Conservation (phyloP, 2,888 invertebrate species). For the Saturnia pavonia region DNA sequence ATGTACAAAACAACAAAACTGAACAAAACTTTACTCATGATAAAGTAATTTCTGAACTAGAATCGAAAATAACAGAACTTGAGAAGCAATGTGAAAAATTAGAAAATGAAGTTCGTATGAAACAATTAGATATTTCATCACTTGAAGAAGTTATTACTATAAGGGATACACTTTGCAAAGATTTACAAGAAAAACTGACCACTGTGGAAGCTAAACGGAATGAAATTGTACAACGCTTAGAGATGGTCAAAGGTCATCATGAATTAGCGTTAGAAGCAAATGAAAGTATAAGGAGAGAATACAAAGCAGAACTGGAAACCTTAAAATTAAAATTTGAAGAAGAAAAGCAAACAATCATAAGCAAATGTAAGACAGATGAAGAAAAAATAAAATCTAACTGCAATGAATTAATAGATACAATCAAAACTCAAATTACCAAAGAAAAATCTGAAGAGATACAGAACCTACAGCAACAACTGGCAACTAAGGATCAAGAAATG, state of each 20-base stretch:
- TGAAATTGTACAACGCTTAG: constrained; percentile 70
- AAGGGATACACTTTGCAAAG: constrained; percentile 71
- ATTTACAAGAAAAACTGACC: constrained; percentile 70
- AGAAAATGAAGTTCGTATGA: constrained; percentile 65
- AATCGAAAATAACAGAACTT: constrained; percentile 52
- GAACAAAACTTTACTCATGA: constrained; percentile 21
- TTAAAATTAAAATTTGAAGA: constrained; percentile 72
- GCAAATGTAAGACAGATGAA: constrained; percentile 63
- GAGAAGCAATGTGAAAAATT: constrained; percentile 63
- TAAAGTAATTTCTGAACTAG: constrained; percentile 44
- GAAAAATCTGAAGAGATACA: constrained; percentile 64
- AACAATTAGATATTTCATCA: constrained; percentile 68
- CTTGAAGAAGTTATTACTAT: constrained; percentile 72
- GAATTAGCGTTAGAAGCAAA: constrained; percentile 75
- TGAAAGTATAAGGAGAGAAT: constrained; percentile 76
- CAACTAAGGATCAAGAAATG: constrained; percentile 65
- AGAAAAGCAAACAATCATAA: constrained; percentile 66
- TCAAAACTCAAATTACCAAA: constrained; percentile 59
- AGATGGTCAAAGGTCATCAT: constrained; percentile 79
- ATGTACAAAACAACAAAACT: constrained; percentile 23
- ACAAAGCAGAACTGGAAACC: constrained; percentile 71
- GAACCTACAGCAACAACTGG: constrained; percentile 59
- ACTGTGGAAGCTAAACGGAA: constrained; percentile 59
- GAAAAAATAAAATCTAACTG: constrained; percentile 64
- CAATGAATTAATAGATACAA: constrained; percentile 54